Base-by-base conservation (phyloP, 2,113 vertebrate species). In the Atractosteus spatula region DNA sequence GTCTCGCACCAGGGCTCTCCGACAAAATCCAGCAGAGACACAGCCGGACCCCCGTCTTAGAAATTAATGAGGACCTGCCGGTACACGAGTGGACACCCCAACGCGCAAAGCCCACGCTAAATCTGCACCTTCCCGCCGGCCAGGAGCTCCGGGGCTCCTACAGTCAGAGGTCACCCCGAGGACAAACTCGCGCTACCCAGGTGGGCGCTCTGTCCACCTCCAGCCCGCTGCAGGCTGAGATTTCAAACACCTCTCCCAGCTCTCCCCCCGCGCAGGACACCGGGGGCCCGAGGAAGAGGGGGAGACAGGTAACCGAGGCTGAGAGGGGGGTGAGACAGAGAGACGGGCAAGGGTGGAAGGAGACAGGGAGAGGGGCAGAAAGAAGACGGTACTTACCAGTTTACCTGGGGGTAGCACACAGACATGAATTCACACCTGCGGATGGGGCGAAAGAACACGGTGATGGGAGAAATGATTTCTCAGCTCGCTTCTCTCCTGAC, bases 401-500 rank as follows among this genome's bases (percentile, higher is more conserved):
- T 89, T 17, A 85, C 77, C 55, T 82, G 83, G 63, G 81, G 78
- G 63, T 83, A 72, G 78, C 83, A 84, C 73, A 86, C 85, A 90
- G 89, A 88, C 88, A 91, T 90, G 80, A 87, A 91, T 85, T 87
- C 84, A 78, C 87, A 86, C 81, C 84, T 87, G 84, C 82, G 73
- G 81, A 62, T 70, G 74, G 51, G 14, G 59, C 7, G 59, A 16
- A 6, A 62, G 7, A 62, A 62, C 59, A 51, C 71, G 78, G 42
- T 79, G 77, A 77, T 71, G 29, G 69, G n/a, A 55, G 70, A 81
- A 80, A 59, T 59, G 61, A 54, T 6, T 68, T 59, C 64, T 0
- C 64, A 5, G 41, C 2, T 57, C 8, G 14, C 59, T 55, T 43
- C 3, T 70, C 44, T 12, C 51, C 61, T 54, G 56, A 61, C 11